Conservation (phyloP, 2,113 vertebrate species). For the Epinephelus lanceolatus region DNA sequence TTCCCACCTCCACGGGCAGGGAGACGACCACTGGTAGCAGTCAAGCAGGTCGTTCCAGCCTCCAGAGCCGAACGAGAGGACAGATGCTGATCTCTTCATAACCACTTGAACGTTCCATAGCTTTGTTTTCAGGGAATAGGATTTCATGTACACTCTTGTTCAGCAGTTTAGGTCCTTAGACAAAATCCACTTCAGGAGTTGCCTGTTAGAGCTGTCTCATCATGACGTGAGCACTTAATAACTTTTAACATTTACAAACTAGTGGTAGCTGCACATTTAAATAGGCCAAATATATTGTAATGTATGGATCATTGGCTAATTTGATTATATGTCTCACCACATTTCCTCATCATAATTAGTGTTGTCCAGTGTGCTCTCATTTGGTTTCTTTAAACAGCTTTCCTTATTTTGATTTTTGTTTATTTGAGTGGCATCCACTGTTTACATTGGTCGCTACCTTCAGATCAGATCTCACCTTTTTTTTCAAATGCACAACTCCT, state of each 20-base stretch:
- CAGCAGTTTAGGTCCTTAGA: not conserved
- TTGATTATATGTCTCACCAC: not conserved
- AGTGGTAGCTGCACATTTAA: not conserved
- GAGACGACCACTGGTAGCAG: conserved; percentile 36
- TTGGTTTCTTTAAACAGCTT: not conserved
- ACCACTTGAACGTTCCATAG: conserved; percentile 16
- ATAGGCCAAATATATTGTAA: not conserved
- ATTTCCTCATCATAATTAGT: not conserved
- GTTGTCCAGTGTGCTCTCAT: not conserved
- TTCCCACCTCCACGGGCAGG: conserved; percentile 52
- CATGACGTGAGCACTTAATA: not conserved
- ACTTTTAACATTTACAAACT: not conserved
- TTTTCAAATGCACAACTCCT: not conserved
- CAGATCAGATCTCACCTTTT: not conserved
- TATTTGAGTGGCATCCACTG: not conserved
- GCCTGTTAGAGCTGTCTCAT: not conserved
- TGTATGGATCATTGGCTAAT: not conserved
- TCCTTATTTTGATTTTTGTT: not conserved
- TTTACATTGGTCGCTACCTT: too few relatives aligned
- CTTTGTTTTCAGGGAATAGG: conserved; percentile 29
- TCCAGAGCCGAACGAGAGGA: conserved; percentile 38
- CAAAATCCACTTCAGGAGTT: not conserved
- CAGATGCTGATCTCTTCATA: conserved; percentile 66
- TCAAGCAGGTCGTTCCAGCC: conserved; percentile 45
- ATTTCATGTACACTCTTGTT: conserved; percentile 19